Conservation (phyloP, 2,888 invertebrate species). For the Eulithis testata region DNA sequence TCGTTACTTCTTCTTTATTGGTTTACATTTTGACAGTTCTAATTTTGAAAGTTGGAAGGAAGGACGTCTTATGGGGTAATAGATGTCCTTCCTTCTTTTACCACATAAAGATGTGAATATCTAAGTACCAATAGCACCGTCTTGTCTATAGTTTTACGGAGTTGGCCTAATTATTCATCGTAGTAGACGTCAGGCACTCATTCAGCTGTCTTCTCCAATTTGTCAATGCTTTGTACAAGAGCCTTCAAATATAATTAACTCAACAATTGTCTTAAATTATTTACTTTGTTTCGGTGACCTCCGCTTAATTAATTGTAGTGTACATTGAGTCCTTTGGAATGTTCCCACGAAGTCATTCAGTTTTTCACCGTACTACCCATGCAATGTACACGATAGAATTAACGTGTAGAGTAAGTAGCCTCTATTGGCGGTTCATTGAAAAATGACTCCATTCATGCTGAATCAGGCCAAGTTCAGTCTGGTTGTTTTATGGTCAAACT, state of each 20-base stretch:
- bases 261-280: conserved; percentile 40
- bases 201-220: conserved; percentile 34
- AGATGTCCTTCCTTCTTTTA: too few relatives aligned
- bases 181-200: conserved; percentile 17
- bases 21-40: too few relatives aligned
- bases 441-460: conserved; percentile 11
- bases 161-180: too few relatives aligned
- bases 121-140: too few relatives aligned
- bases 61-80: too few relatives aligned
- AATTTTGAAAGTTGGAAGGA: too few relatives aligned
- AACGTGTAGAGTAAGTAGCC: conserved; percentile 3
- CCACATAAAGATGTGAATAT: too few relatives aligned
- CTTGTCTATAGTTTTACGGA: too few relatives aligned
- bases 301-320: conserved; percentile 29
- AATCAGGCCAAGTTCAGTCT: conserved; percentile 16
- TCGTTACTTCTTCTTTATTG: too few relatives aligned
- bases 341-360: conserved; percentile 32
- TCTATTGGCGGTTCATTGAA: conserved; percentile 2
- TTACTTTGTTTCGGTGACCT: conserved; percentile 37
- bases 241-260: conserved; percentile 36
- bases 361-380: conserved; percentile 20
- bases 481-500: conserved; percentile 4
- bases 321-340: conserved; percentile 29
- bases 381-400: conserved; percentile 9
- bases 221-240: conserved; percentile 37